These are phyloP conservation scores for Saturnia pavonia DNA, from an alignment of 2,888 invertebrate genomes.

Conservation along the genomic window DNA sequence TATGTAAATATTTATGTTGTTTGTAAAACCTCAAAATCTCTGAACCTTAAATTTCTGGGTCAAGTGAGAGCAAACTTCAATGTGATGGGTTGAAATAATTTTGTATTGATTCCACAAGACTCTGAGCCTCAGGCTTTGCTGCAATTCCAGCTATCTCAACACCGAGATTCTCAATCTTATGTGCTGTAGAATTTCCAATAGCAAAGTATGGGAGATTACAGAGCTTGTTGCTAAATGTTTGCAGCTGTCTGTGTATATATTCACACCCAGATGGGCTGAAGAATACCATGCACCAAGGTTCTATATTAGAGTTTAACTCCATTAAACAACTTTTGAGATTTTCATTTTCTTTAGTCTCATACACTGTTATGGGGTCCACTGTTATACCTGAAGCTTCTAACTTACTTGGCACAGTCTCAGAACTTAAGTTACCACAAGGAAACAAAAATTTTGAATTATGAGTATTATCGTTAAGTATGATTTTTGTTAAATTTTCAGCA, in stretches of 20 bases:
- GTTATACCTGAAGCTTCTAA: slow-evolving; percentile 46
- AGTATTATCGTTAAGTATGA: slow-evolving; percentile 54
- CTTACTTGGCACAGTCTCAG: slow-evolving; percentile 57
- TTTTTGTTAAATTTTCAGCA: slow-evolving; percentile 61
- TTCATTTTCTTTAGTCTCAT: slow-evolving; percentile 70
- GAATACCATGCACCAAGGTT: slow-evolving; percentile 65
- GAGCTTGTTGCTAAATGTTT: slow-evolving; percentile 64
- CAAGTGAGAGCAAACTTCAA: slow-evolving; percentile 20
- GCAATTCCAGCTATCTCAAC: slow-evolving; percentile 72
- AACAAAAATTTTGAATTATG: slow-evolving; percentile 58
- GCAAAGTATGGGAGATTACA: slow-evolving; percentile 67
- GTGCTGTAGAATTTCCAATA: slow-evolving; percentile 73
- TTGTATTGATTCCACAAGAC: slow-evolving; percentile 55
- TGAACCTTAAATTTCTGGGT: background rate
- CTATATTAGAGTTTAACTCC: slow-evolving; percentile 45
- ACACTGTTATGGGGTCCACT: slow-evolving; percentile 63
- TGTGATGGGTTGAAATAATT: slow-evolving; percentile 51
- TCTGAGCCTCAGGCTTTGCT: slow-evolving; percentile 53
- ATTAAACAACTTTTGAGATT: slow-evolving; percentile 56
- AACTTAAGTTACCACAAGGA: slow-evolving; percentile 68
- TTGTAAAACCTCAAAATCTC: background rate
- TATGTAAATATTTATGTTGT: background rate
- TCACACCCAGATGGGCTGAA: slow-evolving; percentile 75
- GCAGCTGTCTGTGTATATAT: slow-evolving; percentile 67
- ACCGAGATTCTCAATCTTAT: slow-evolving; percentile 70